Evolutionary conservation across 2,888 invertebrate genomes (phyloP).

Genomic region (Caenorhabditis becei): DNA sequence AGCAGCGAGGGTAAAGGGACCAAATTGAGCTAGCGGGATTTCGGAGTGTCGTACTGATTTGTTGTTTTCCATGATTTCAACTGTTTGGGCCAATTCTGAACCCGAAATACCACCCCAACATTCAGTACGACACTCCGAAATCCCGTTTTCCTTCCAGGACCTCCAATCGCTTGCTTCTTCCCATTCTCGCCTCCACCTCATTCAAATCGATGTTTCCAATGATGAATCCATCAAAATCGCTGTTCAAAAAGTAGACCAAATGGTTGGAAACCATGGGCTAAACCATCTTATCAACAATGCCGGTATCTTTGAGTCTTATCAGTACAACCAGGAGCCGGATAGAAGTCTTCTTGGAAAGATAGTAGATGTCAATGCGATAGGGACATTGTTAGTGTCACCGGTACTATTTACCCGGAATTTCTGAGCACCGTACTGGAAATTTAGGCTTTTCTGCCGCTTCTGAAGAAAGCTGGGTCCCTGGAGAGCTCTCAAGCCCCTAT

Average conservation of each 20-base stretch:
- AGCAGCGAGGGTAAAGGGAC: slow-evolving; percentile 29
- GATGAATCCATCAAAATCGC: neutral
- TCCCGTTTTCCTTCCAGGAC: slow-evolving; percentile 31
- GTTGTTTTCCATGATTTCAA: too few relatives aligned
- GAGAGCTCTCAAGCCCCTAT: slow-evolving; percentile 19
- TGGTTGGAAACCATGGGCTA: slow-evolving; percentile 12
- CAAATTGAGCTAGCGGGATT: too few relatives aligned
- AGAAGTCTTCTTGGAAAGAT: neutral
- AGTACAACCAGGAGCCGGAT: neutral
- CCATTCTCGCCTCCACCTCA: slow-evolving; percentile 40
- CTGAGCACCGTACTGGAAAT: neutral
- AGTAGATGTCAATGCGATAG: slow-evolving; percentile 26
- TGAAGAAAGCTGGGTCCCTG: slow-evolving; percentile 6
- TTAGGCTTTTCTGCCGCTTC: slow-evolving; percentile 14
- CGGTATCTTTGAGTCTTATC: slow-evolving; percentile 15
- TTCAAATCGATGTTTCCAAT: slow-evolving; percentile 40
- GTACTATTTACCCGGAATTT: neutral
- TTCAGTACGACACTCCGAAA: too few relatives aligned
- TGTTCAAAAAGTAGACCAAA: slow-evolving; percentile 6
- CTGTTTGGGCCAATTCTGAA: neutral
- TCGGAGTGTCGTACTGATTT: too few relatives aligned
- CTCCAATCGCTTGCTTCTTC: slow-evolving; percentile 40
- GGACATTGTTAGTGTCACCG: slow-evolving; percentile 7
- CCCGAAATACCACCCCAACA: too few relatives aligned
- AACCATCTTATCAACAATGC: slow-evolving; percentile 34